Percentiles rank a stretch among this genome's conserved stretches.
Evolutionary conservation across 2,888 invertebrate species (phyloP).

Genomic region (Caenorhabditis sp.): DNA sequence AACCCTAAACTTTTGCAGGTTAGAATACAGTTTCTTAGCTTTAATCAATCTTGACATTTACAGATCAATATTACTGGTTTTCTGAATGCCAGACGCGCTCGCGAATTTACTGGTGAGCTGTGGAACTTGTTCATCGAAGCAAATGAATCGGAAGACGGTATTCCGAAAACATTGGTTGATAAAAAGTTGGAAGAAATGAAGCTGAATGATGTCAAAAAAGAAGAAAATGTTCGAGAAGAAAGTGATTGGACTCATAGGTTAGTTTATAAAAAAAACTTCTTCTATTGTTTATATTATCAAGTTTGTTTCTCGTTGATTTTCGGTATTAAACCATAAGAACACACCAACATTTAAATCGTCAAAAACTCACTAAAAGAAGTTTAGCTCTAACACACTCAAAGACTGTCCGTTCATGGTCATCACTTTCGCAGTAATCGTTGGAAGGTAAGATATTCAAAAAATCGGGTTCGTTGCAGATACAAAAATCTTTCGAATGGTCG

Average conservation of each 20-base stretch:
- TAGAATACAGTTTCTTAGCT: slow-evolving; percentile 2
- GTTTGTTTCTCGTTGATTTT: too few relatives aligned
- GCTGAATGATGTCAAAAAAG: slow-evolving; percentile 14
- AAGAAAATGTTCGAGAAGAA: slow-evolving; percentile 19
- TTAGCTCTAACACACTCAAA: neutral
- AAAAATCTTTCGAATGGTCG: slow-evolving; percentile 43
- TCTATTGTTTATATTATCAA: too few relatives aligned
- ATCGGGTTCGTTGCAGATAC: slow-evolving; percentile 42
- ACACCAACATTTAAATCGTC: neutral
- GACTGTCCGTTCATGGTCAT: neutral
- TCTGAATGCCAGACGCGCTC: slow-evolving; percentile 94
- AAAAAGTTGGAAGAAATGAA: slow-evolving; percentile 92
- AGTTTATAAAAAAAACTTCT: too few relatives aligned
- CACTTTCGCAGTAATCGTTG: neutral
- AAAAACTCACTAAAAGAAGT: neutral
- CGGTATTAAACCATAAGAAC: too few relatives aligned
- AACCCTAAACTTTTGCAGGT: slow-evolving; percentile 64
- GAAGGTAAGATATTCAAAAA: neutral
- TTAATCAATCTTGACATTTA: slow-evolving; percentile 4
- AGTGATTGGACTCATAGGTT: slow-evolving; percentile 51
- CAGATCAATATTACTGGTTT: slow-evolving; percentile 99
- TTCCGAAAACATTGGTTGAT: slow-evolving; percentile 91
- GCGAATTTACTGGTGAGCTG: slow-evolving; percentile 95
- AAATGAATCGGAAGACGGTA: slow-evolving; percentile 84
- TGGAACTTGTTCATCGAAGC: slow-evolving; percentile 95